Evolutionary conservation across 2,797 vertebrate genomes (phyloP).

Genomic region (Rallus crepitans): DNA sequence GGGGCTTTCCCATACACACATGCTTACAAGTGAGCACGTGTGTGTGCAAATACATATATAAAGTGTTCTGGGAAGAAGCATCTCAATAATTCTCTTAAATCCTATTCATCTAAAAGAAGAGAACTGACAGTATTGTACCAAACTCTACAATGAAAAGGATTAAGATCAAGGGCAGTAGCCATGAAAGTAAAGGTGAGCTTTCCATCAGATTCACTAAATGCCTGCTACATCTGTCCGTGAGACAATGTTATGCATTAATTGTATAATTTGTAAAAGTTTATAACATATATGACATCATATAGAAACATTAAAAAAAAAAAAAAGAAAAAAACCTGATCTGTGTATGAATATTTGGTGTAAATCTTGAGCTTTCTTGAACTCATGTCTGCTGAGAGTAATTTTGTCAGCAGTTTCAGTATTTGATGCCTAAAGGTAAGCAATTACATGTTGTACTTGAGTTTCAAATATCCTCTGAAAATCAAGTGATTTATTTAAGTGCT

Average conservation of each 20-base stretch:
- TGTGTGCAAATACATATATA: neutral
- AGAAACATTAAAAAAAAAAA: neutral
- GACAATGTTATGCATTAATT: neutral
- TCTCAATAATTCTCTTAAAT: neutral
- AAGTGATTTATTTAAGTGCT: slow-evolving; percentile 4
- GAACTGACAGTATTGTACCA: neutral
- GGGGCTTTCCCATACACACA: neutral
- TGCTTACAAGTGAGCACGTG: rapidly evolving
- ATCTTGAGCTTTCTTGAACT: slow-evolving; percentile 15
- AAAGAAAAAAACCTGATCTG: neutral
- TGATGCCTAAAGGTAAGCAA: slow-evolving; percentile 43
- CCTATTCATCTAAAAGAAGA: neutral
- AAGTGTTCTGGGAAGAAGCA: neutral
- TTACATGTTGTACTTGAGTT: slow-evolving; percentile 32
- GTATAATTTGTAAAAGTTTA: neutral
- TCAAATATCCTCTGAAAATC: slow-evolving; percentile 42
- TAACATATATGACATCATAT: neutral
- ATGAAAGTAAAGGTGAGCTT: neutral
- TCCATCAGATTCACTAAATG: neutral
- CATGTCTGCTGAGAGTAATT: neutral
- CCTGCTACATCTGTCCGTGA: neutral
- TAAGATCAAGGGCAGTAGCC: neutral
- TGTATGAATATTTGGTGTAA: neutral
- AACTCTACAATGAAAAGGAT: neutral
- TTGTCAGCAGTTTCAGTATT: slow-evolving; percentile 37